Percentiles rank a stretch among this genome's conserved stretches.
Conservation (phyloP, 2,113 vertebrate genomes). For the Silurus meridionalis region DNA sequence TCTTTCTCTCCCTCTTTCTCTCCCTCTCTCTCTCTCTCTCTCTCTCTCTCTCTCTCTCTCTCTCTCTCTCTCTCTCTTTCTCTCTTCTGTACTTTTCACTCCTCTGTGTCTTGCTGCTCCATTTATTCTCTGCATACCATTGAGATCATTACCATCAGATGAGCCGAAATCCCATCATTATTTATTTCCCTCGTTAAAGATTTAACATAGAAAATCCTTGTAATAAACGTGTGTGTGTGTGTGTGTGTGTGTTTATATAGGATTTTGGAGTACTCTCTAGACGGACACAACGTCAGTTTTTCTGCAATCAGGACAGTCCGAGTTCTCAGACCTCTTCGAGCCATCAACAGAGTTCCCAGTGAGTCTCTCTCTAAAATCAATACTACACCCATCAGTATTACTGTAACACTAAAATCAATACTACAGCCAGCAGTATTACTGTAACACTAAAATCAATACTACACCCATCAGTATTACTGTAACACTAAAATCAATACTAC, state of each 20-base stretch:
- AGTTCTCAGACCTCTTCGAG: slow-evolving; percentile 91
- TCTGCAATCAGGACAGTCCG: slow-evolving; percentile 95
- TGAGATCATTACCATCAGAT: neutral
- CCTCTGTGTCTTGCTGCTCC: neutral
- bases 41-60: neutral
- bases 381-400: neutral
- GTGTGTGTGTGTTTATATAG: slow-evolving; percentile 63
- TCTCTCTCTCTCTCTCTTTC: neutral
- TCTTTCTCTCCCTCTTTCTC: neutral
- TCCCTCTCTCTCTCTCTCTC: neutral
- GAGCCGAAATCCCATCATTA: neutral
- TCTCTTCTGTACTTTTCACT: neutral
- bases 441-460: neutral
- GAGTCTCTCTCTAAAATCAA: slow-evolving; percentile 63
- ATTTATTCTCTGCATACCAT: slow-evolving; percentile 15
- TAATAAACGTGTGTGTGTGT: neutral
- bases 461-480: too few relatives aligned
- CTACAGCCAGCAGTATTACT: neutral
- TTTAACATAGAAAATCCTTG: neutral
- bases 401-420: neutral
- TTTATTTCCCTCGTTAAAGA: neutral
- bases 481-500: neutral
- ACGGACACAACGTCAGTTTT: slow-evolving; percentile 95
- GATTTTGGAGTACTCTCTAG: slow-evolving; percentile 98
- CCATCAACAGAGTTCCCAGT: slow-evolving; percentile 99